Conservation (phyloP, 2,888 invertebrate genomes). For the Biston betularia region DNA sequence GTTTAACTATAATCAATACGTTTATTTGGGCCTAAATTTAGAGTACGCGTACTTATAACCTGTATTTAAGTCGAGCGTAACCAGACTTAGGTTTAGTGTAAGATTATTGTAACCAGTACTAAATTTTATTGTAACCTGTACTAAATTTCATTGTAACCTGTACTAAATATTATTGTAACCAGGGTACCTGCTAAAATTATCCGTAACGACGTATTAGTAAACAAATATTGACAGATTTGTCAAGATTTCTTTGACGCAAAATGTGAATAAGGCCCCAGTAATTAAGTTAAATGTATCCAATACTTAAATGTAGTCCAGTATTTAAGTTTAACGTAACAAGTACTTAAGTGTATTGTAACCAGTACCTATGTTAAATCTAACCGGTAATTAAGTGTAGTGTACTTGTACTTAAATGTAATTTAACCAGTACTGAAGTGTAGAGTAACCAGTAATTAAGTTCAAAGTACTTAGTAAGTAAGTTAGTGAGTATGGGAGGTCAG, state of each 20-base stretch:
- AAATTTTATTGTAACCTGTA: too few relatives aligned
- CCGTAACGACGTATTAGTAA: too few relatives aligned
- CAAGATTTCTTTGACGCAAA: too few relatives aligned
- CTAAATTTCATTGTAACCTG: too few relatives aligned
- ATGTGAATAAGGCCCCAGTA: too few relatives aligned
- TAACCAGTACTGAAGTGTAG: background rate
- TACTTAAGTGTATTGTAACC: background rate
- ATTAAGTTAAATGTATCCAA: background rate
- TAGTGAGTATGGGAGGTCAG: conserved; percentile 70
- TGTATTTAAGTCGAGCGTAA: background rate
- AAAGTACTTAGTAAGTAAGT: conserved; percentile 16
- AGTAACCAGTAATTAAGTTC: conserved; percentile 1
- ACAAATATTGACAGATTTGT: too few relatives aligned
- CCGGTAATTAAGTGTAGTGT: conserved; percentile 1
- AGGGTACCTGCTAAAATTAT: too few relatives aligned
- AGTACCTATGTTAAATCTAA: background rate
- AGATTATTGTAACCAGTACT: background rate
- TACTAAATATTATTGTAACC: too few relatives aligned
- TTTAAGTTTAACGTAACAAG: background rate
- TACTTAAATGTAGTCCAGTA: background rate
- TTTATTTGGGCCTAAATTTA: too few relatives aligned
- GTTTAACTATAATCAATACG: too few relatives aligned
- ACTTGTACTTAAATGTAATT: background rate
- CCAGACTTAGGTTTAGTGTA: too few relatives aligned
- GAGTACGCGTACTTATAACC: background rate